phyloP scores from a whole-genome alignment of 2,113 vertebrate genomes.

The Meriones unguiculatus region DNA sequence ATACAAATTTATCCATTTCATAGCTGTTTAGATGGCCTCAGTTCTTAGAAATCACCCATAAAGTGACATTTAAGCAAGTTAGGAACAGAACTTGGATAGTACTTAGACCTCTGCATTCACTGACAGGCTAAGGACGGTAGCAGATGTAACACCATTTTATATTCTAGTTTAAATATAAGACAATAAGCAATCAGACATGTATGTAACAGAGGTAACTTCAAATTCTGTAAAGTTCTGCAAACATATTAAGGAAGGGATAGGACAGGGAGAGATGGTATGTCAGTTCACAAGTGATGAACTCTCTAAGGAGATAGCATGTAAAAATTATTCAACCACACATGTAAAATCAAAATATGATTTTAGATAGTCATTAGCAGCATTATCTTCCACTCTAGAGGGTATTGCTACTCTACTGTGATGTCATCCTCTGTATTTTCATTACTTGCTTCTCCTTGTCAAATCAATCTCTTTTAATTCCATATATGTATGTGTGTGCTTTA shows the following conservation, averaged over 20 bases:
- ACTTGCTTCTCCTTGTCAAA: background rate
- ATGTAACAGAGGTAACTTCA: background rate
- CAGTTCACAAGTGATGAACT: background rate
- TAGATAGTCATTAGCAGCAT: background rate
- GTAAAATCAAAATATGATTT: background rate
- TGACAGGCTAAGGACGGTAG: background rate
- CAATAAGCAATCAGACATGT: background rate
- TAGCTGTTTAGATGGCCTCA: background rate
- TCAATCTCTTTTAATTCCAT: background rate
- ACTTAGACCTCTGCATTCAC: background rate
- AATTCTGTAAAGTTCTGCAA: background rate
- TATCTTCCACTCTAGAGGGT: background rate
- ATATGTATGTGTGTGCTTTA: background rate
- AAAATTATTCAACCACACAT: background rate
- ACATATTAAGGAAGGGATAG: background rate
- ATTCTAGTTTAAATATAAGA: background rate
- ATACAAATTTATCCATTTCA: background rate
- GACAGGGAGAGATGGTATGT: background rate
- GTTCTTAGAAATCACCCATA: constrained; percentile 22
- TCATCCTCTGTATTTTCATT: background rate
- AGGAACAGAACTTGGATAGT: background rate
- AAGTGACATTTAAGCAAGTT: background rate
- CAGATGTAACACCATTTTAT: background rate
- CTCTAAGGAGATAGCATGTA: background rate
- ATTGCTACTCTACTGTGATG: background rate